Evolutionary conservation across 1,140 invertebrate species (phyloP), one percentile per base, ranked within the genome.

Genomic region (Tenebrio molitor): DNA sequence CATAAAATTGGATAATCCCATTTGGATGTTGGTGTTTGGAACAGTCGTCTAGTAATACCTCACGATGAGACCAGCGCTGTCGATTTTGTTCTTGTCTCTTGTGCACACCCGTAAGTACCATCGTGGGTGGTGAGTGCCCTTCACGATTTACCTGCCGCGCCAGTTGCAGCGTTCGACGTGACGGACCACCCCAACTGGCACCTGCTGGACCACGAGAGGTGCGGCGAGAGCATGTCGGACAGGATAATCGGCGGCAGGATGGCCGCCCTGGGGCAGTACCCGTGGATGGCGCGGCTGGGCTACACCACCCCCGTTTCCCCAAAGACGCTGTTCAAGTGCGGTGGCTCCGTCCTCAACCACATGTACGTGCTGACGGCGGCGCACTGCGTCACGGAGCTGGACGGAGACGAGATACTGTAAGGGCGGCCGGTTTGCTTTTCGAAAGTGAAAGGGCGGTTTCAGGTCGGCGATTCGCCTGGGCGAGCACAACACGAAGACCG

Each of bases 271-370:
- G 90, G 90, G 5, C 87, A 89, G 71, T 92, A 88, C 81, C 91
- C 91, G 0, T 93, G 91, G 91, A 84, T 92, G 62, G 87, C 84
- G 0, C 82, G 89, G 16, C 80, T 93, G 15, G 91, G 89, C 16
- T 92, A 91, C 76, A 39, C n/a, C 36, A 39, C 80, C 16, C 81
- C 76, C 66, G 53, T 10, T 42, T 17, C 19, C 69, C 8, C 5
- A 29, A 29, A 29, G 25, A 29, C 77, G 8, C 50, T 74, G 6
- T 89, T 81, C 70, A 80, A 83, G 36, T 93, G 91, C 76, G 91
- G 89, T 0, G 92, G 90, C 0, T 85, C 87, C 1, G 81, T 93
- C 0, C 86, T 93, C 25, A 88, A 85, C 15, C 81, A 86, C 29
- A 74, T 84, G 1, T 89, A 89, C 73, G 84, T 92, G 14, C 41